Evolutionary conservation across 2,797 vertebrate species (phyloP).

Genomic region (Picus viridis): DNA sequence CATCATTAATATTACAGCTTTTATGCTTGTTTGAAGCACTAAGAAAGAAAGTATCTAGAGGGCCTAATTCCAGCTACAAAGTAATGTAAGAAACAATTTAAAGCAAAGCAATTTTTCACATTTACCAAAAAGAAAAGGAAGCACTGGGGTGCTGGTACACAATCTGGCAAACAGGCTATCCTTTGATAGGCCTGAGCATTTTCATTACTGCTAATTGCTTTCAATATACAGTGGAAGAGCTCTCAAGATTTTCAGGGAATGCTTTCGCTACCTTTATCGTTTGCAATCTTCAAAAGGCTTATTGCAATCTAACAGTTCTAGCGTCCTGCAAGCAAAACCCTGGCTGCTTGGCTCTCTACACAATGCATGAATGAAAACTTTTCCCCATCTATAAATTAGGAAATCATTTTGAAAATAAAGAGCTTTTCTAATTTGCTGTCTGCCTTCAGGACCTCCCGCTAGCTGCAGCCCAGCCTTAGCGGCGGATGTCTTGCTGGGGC

Average conservation of each 20-base stretch:
- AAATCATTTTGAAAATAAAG: background rate
- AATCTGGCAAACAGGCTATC: background rate
- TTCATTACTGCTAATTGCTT: background rate
- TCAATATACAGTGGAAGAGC: background rate
- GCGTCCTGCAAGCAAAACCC: background rate
- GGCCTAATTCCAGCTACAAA: conserved; percentile 39
- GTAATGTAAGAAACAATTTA: background rate
- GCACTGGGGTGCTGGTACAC: background rate
- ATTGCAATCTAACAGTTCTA: background rate
- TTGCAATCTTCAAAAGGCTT: background rate
- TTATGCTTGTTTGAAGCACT: conserved; percentile 3
- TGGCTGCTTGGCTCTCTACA: background rate
- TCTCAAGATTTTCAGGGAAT: conserved; percentile 7
- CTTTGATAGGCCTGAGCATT: background rate
- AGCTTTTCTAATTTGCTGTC: background rate
- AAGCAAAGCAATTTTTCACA: background rate
- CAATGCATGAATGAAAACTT: background rate
- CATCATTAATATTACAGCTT: conserved; percentile 36
- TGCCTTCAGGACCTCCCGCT: background rate
- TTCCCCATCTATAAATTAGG: background rate
- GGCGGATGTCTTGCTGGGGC: background rate
- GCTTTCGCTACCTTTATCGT: background rate
- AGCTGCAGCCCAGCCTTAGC: background rate
- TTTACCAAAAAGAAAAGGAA: background rate
- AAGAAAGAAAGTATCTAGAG: conserved; percentile 41